Base-by-base conservation (phyloP, 2,888 invertebrate genomes). In the Fragum sueziense region DNA sequence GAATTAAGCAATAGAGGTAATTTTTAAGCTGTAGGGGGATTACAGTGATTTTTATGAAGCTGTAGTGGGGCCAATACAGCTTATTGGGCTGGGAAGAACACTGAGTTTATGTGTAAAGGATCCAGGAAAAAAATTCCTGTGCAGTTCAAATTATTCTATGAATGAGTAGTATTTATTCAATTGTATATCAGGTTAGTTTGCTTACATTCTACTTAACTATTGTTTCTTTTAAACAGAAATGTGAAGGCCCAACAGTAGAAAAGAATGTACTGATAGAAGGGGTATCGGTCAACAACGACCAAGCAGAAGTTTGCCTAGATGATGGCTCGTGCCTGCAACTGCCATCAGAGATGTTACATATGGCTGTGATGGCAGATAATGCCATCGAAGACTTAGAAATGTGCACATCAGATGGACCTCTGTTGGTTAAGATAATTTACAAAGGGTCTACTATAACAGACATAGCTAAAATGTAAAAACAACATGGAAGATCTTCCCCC, bases 331-430 rank as follows among this genome's bases (percentile, higher is more conserved):
- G 52, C 22, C 52, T 52, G 52, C 20, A 22, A 17, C 20, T 52
- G 20, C 20, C 20, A n/a, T 52, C 52, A 52, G 22, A 52, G n/a
- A 22, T 52, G 52, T 22, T 52, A 22, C 52, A 52, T n/a, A 52
- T n/a, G 52, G 52, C 52, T 52, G n/a, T 52, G 20, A 52, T 52
- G 52, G 52, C 20, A 52, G 52, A 52, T 52, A n/a, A 52, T 17
- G n/a, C 52, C 52, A 52, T 52, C 20, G n/a, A 52, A 22, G 22
- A 52, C 22, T 52, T 52, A 52, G 52, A 52, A 22, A 17, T n/a
- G 52, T 52, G 52, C 22, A 52, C 22, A 17, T 22, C 20, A 22
- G 22, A n/a, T 17, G 52, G 52, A n/a, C 52, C 52, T n/a, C 20
- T 52, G 22, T n/a, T n/a, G 4, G 52, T 52, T 17, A 52, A 17